Evolutionary conservation across 2,797 vertebrate genomes (phyloP).

Genomic region (Oophaga sylvatica): DNA sequence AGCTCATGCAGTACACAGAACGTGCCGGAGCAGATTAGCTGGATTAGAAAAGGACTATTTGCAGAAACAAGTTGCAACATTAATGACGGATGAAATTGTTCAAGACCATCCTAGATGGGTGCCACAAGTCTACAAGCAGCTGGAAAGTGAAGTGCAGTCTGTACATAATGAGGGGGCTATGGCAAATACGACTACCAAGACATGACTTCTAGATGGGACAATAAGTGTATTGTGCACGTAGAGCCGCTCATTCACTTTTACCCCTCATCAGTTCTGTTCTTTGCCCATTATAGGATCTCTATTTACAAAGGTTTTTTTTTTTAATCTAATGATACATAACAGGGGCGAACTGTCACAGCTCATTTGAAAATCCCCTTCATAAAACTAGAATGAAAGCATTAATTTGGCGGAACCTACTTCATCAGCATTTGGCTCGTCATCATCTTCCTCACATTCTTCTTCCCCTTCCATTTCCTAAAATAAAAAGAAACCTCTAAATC

Average conservation of each 20-base stretch:
- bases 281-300: neutral
- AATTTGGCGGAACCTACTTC: constrained; percentile 78
- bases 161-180: neutral
- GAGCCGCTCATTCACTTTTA: neutral
- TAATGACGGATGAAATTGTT: neutral
- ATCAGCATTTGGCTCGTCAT: constrained; percentile 84
- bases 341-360: neutral
- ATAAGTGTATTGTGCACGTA: neutral
- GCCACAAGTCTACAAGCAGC: neutral
- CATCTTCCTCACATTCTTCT: constrained; percentile 88
- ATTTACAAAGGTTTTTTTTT: too few species aligned
- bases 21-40: neutral
- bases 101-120: neutral
- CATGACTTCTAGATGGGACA: neutral
- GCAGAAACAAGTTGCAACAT: neutral
- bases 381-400: neutral
- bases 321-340: too few species aligned
- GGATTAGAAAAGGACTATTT: neutral
- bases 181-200: neutral
- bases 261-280: neutral
- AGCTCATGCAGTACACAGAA: neutral
- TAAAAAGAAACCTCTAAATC: neutral
- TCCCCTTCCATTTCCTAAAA: constrained; percentile 87
- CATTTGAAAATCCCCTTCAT: neutral
- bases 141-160: neutral